Conservation (phyloP, 2,888 invertebrate genomes). For the Apodemia zela region DNA sequence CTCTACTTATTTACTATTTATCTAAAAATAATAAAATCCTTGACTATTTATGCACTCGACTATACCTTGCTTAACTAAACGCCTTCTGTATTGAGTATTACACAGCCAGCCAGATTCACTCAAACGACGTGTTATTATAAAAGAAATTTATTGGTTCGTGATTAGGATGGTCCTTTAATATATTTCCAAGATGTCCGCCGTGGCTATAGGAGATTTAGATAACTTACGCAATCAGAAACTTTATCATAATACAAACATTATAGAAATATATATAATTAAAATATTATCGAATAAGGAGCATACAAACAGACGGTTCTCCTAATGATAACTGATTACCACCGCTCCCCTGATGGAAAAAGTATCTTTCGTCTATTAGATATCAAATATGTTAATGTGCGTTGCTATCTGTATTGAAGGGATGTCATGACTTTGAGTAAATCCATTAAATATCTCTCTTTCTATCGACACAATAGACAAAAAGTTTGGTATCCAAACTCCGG, state of each 20-base stretch:
- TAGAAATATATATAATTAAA: no score
- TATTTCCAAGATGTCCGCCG: background rate
- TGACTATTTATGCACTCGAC: background rate
- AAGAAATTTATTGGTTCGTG: slow-evolving; percentile 31
- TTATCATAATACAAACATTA: slow-evolving; percentile 20
- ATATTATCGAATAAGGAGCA: slow-evolving; percentile 24
- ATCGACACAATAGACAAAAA: no score
- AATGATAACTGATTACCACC: no score
- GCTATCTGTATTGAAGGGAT: no score
- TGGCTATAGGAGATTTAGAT: background rate
- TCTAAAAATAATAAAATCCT: background rate
- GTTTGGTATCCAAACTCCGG: no score
- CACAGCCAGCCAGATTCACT: slow-evolving; percentile 21
- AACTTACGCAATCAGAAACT: slow-evolving; percentile 5
- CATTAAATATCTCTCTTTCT: no score
- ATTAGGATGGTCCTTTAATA: slow-evolving; percentile 14
- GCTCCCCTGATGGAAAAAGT: no score
- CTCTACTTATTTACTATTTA: no score
- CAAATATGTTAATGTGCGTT: no score
- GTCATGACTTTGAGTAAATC: no score
- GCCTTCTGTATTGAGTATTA: slow-evolving; percentile 23
- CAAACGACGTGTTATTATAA: slow-evolving; percentile 24
- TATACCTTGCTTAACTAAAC: slow-evolving; percentile 5
- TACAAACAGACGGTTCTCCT: no score
- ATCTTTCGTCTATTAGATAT: no score